Evolutionary conservation across 2,797 vertebrate species (phyloP).

Genomic region (Lepidocolaptes lacrymiger): DNA sequence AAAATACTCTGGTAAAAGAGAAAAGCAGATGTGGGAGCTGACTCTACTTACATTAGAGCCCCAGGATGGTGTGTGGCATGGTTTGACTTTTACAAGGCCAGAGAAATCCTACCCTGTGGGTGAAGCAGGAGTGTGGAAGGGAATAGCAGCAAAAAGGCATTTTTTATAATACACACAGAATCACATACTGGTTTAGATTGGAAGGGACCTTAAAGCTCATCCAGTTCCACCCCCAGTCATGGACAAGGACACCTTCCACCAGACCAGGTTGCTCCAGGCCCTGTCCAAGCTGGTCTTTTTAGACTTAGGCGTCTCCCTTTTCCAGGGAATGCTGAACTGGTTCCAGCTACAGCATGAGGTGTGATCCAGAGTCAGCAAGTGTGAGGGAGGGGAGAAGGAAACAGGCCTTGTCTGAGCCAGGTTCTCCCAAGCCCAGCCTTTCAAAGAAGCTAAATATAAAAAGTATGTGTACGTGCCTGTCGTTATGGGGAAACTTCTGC

Average conservation of each 20-base stretch:
- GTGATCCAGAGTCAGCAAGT: not conserved
- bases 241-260: not conserved
- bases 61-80: not conserved
- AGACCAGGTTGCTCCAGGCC: not conserved
- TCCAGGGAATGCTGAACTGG: not conserved
- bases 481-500: slow-evolving; percentile 2
- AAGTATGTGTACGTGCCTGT: not conserved
- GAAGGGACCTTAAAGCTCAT: not conserved
- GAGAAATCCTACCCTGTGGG: not conserved
- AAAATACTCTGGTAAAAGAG: not conserved
- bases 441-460: not conserved
- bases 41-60: fast-evolving
- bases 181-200: not conserved
- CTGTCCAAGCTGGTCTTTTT: not conserved
- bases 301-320: not conserved
- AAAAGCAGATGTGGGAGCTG: not conserved
- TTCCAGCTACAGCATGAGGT: not conserved
- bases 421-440: not conserved
- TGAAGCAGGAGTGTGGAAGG: not conserved
- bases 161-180: not conserved
- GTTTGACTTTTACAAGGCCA: not conserved
- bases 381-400: not conserved
- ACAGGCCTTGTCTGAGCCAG: not conserved
- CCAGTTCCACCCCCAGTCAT: not conserved
- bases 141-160: not conserved